Evolutionary conservation across 2,797 vertebrate genomes (phyloP).

Genomic region (Protosalanx chinensis): DNA sequence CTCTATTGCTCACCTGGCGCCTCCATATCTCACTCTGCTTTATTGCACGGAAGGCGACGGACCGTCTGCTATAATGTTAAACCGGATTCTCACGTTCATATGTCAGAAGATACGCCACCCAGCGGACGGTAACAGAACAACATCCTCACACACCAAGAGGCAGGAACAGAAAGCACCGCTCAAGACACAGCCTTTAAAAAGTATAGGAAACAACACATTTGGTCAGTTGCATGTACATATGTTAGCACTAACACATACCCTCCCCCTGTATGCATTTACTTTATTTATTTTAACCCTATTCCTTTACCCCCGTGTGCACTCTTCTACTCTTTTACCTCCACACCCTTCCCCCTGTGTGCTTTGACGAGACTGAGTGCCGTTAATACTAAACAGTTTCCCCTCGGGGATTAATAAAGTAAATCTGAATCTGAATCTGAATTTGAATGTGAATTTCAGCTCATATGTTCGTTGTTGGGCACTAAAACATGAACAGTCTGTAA

Average conservation of each 20-base stretch:
- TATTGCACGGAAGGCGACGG: slow-evolving; percentile 84
- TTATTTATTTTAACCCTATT: no score
- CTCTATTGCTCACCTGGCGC: slow-evolving; percentile 99
- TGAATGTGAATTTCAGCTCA: neutral
- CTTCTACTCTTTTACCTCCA: no score
- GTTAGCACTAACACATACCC: neutral
- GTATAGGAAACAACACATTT: neutral
- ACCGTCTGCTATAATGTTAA: slow-evolving; percentile 63
- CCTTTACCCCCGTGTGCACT: no score
- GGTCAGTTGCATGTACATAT: neutral
- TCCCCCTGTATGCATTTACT: no score
- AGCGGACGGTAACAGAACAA: slow-evolving; percentile 45
- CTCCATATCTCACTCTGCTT: slow-evolving; percentile 87
- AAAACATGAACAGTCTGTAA: neutral
- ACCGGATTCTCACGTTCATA: slow-evolving; percentile 65
- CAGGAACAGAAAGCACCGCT: neutral
- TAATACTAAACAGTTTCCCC: no score
- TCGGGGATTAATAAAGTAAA: no score
- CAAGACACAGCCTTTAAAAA: neutral
- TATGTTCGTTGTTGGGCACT: neutral
- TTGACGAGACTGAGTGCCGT: no score
- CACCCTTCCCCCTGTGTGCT: no score
- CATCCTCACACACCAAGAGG: slow-evolving; percentile 16
- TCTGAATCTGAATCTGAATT: no score
- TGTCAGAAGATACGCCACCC: slow-evolving; percentile 65